phyloP scores from a whole-genome alignment of 2,113 vertebrate genomes.

The Rhagologus leucostigma region DNA sequence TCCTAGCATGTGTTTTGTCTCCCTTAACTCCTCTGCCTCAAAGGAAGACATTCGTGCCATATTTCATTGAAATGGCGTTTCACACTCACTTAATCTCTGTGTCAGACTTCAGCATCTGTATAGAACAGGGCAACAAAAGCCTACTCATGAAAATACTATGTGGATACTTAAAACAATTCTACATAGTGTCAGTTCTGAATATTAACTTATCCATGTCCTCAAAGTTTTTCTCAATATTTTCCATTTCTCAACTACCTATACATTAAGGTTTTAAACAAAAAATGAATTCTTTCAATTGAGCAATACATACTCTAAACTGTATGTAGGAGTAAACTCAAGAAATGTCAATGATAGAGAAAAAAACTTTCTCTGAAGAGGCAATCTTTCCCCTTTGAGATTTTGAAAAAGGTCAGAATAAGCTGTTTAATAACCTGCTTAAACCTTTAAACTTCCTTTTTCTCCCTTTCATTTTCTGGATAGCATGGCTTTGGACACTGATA shows the following conservation, averaged over 20 bases:
- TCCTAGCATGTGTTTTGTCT: background rate
- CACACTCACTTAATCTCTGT: background rate
- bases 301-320: background rate
- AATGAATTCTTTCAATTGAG: background rate
- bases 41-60: background rate
- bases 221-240: background rate
- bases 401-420: background rate
- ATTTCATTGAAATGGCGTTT: background rate
- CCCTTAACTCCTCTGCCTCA: background rate
- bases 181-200: background rate
- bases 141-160: background rate
- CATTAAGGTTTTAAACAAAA: background rate
- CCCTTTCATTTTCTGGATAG: background rate
- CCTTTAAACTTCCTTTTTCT: background rate
- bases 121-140: background rate
- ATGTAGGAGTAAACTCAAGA: background rate
- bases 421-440: background rate
- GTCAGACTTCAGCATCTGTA: background rate
- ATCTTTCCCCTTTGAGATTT: background rate
- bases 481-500: background rate
- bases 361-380: background rate
- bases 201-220: accelerated
- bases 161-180: background rate
- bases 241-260: background rate
- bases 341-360: background rate